Conservation (phyloP, 1,140 invertebrate genomes). For the Reticulitermes speratus region DNA sequence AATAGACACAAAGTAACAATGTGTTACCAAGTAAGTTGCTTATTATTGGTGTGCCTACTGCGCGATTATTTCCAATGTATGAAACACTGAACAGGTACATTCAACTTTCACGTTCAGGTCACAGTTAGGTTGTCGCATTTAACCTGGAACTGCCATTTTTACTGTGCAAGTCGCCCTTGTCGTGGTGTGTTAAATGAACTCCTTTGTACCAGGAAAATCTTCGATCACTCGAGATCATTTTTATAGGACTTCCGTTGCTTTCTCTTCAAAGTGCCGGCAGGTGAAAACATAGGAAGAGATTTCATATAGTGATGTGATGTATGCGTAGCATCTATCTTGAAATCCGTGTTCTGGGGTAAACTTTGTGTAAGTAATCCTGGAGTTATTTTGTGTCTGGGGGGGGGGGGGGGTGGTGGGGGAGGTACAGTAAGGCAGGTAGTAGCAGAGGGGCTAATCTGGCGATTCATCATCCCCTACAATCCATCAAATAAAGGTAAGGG, state of each 20-base stretch:
- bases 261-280: background rate
- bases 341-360: background rate
- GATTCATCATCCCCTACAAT: background rate
- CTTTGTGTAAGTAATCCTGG: background rate
- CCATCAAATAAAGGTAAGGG: background rate
- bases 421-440: background rate
- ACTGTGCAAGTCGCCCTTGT: no score
- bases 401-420: background rate
- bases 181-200: no score
- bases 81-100: no score
- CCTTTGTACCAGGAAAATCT: background rate
- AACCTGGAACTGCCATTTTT: no score
- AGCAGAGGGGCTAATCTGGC: background rate
- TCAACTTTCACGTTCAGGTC: no score
- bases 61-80: no score
- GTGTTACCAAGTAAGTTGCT: no score
- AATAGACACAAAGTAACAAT: no score
- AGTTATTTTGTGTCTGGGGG: background rate
- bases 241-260: background rate
- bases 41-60: no score
- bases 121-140: no score
- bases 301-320: background rate
- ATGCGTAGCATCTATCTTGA: conserved; percentile 6
- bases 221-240: background rate
- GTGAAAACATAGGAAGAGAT: background rate